A percentile compares a stretch with the other conserved stretches of the same genome.
Evolutionary conservation across 2,113 vertebrate genomes (phyloP).

Genomic region (Cryptotis parvus): DNA sequence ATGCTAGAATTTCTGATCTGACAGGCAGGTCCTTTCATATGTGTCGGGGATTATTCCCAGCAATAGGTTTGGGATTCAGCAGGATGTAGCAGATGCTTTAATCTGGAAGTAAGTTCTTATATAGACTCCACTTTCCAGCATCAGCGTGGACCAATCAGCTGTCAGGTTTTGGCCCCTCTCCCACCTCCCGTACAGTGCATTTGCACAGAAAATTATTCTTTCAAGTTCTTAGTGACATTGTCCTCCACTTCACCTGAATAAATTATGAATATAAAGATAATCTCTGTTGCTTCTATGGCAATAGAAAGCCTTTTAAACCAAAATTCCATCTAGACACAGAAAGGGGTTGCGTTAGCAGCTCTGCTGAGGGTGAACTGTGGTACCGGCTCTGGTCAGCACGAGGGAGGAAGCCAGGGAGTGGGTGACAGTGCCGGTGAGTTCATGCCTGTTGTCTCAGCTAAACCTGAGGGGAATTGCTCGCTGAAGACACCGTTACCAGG

Average conservation of each 20-base stretch:
- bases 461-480: neutral
- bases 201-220: slow-evolving; percentile 46
- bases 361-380: neutral
- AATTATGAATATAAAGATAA: neutral
- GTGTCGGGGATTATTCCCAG: neutral
- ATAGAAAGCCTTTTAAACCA: slow-evolving; percentile 41
- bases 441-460: neutral
- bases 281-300: slow-evolving; percentile 4
- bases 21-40: neutral
- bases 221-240: slow-evolving; percentile 28
- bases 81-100: neutral
- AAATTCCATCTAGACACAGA: neutral
- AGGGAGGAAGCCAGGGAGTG: slow-evolving; percentile 1
- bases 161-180: neutral
- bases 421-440: neutral
- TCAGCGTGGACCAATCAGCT: neutral
- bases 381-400: neutral
- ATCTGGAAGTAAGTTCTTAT: slow-evolving; percentile 21
- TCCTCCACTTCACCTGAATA: slow-evolving; percentile 39
- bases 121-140: neutral
- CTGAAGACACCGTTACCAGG: neutral
- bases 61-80: neutral
- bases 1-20: neutral
- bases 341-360: neutral
- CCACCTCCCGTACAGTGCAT: slow-evolving; percentile 26